phyloP scores from a whole-genome alignment of 1,140 invertebrate species.

The Micrasema minimum region DNA sequence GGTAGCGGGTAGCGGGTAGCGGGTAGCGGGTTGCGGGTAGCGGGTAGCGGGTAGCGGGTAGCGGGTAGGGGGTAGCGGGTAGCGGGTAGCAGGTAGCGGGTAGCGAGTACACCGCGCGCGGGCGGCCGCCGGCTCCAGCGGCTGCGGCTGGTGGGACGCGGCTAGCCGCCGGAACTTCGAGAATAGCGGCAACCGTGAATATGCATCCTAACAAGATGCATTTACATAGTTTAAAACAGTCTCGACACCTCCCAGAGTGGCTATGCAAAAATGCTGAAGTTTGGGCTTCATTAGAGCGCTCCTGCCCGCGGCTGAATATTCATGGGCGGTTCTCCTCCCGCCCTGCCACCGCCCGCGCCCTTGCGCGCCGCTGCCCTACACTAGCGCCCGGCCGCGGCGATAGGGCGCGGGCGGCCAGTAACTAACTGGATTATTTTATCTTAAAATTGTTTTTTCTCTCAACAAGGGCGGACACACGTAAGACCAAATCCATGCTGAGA shows the following conservation, averaged over 20 bases:
- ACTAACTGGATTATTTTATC: too few relatives aligned
- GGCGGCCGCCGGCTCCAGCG: background rate
- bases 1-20: too few relatives aligned
- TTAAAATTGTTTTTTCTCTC: too few relatives aligned
- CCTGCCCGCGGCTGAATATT: slow-evolving; percentile 38
- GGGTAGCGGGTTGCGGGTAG: too few relatives aligned
- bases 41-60: too few relatives aligned
- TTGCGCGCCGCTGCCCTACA: background rate
- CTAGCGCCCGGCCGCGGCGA: background rate
- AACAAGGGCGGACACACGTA: too few relatives aligned
- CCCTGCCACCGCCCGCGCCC: too few relatives aligned
- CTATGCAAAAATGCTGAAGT: slow-evolving; percentile 43
- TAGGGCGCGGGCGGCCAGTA: background rate
- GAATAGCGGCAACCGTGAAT: slow-evolving; percentile 17
- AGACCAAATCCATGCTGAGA: too few relatives aligned
- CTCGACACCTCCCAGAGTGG: slow-evolving; percentile 28
- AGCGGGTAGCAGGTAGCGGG: too few relatives aligned
- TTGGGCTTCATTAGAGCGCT: slow-evolving; percentile 42
- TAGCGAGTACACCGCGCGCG: slow-evolving; percentile 18
- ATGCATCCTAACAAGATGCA: slow-evolving; percentile 26
- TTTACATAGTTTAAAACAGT: slow-evolving; percentile 32
- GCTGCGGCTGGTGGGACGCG: background rate
- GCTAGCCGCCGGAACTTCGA: background rate
- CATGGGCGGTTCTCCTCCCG: slow-evolving; percentile 27
- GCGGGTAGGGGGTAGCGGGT: too few relatives aligned